phyloP scores from a whole-genome alignment of 2,888 invertebrate genomes.

The Marronus borbonicus region DNA sequence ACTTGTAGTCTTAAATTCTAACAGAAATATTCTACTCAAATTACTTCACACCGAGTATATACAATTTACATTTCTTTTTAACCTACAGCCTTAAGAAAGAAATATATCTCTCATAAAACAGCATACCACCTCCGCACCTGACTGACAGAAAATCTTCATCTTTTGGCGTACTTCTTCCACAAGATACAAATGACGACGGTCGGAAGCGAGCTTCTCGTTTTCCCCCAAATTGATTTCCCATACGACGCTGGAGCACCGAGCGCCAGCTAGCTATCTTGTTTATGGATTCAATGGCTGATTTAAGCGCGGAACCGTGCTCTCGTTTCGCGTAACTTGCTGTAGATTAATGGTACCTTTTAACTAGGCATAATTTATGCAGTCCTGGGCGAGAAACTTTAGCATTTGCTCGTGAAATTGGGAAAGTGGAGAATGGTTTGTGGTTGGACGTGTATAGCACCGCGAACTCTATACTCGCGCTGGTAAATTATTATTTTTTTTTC shows the following conservation, averaged over 20 bases:
- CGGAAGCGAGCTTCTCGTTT: neutral
- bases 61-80: too few species aligned
- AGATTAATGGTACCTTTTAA: conserved; percentile 59
- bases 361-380: conserved; percentile 53
- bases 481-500: conserved; percentile 12
- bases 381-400: conserved; percentile 20
- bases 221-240: conserved; percentile 43
- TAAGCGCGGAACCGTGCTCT: conserved; percentile 53
- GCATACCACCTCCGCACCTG: too few species aligned
- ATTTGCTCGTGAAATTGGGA: conserved; percentile 12
- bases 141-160: neutral
- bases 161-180: conserved; percentile 17
- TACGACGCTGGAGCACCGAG: conserved; percentile 31
- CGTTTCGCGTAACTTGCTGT: conserved; percentile 55
- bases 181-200: conserved; percentile 30
- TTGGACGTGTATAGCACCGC: neutral
- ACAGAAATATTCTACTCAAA: too few species aligned
- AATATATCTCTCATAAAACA: too few species aligned
- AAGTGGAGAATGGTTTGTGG: neutral
- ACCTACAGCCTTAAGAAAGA: too few species aligned
- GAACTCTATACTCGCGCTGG: neutral
- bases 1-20: too few species aligned
- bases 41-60: too few species aligned
- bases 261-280: conserved; percentile 50
- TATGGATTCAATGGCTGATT: conserved; percentile 56